These are phyloP conservation scores for Thryonomys swinderianus DNA, from an alignment of 2,113 vertebrate species.

Conservation along the genomic window DNA sequence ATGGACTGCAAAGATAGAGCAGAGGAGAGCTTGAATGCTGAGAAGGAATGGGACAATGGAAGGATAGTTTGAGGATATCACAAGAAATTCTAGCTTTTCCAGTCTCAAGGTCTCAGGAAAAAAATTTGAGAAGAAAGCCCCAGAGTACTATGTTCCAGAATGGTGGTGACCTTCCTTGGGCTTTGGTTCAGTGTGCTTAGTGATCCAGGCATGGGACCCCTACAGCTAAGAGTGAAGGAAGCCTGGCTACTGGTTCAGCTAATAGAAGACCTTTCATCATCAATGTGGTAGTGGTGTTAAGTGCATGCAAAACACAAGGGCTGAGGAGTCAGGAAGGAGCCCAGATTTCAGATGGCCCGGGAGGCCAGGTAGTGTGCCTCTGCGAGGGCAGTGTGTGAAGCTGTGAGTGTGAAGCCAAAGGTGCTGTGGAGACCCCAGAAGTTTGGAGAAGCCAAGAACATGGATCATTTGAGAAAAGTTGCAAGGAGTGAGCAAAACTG, in stretches of 20 bases:
- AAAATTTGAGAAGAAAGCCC: neutral
- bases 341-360: neutral
- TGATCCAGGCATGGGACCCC: neutral
- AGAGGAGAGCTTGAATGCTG: neutral
- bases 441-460: neutral
- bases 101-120: neutral
- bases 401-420: neutral
- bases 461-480: neutral
- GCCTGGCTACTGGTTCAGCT: neutral
- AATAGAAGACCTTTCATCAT: neutral
- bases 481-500: neutral
- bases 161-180: neutral
- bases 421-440: neutral
- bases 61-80: neutral
- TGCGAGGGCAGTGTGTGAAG: neutral
- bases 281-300: neutral
- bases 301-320: neutral
- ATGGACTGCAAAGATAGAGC: neutral
- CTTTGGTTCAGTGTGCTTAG: neutral
- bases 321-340: neutral
- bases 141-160: neutral
- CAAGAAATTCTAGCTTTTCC: neutral
- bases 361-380: neutral
- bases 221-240: neutral
- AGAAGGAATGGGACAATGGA: neutral